phyloP scores from a whole-genome alignment of 2,888 invertebrate genomes.

The Lottia gigantea region DNA sequence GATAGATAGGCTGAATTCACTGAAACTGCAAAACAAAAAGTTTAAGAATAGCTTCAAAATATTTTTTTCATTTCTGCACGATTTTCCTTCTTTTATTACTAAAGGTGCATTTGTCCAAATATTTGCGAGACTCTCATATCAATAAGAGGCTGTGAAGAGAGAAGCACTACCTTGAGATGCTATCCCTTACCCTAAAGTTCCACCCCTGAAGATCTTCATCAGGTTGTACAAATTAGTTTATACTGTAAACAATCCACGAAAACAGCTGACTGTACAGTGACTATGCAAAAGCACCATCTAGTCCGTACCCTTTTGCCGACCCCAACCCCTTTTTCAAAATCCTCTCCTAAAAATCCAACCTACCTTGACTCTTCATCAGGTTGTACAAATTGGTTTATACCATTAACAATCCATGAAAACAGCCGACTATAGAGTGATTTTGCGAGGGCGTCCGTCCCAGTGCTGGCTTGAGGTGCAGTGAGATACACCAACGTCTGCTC shows the following conservation, averaged over 20 bases:
- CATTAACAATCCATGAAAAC: slow-evolving; percentile 65
- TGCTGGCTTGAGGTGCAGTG: slow-evolving; percentile 51
- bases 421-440: slow-evolving; percentile 63
- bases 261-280: slow-evolving; percentile 63
- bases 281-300: slow-evolving; percentile 57
- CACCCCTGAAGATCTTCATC: slow-evolving; percentile 27
- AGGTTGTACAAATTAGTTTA: slow-evolving; percentile 60
- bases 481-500: slow-evolving; percentile 53
- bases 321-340: too few species aligned
- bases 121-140: too few species aligned
- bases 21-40: too few species aligned
- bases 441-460: slow-evolving; percentile 62
- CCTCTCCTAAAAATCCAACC: too few species aligned
- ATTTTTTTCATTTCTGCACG: too few species aligned
- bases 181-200: too few species aligned
- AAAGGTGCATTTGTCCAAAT: too few species aligned
- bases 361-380: slow-evolving; percentile 36
- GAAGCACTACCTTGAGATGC: too few species aligned
- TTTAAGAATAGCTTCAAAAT: too few species aligned
- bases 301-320: too few species aligned
- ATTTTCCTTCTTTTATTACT: too few species aligned
- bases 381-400: slow-evolving; percentile 60
- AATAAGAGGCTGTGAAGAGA: too few species aligned
- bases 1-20: slow-evolving; percentile 39
- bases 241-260: slow-evolving; percentile 64